phyloP scores from a whole-genome alignment of 2,113 vertebrate species.

The Taxidea taxus region DNA sequence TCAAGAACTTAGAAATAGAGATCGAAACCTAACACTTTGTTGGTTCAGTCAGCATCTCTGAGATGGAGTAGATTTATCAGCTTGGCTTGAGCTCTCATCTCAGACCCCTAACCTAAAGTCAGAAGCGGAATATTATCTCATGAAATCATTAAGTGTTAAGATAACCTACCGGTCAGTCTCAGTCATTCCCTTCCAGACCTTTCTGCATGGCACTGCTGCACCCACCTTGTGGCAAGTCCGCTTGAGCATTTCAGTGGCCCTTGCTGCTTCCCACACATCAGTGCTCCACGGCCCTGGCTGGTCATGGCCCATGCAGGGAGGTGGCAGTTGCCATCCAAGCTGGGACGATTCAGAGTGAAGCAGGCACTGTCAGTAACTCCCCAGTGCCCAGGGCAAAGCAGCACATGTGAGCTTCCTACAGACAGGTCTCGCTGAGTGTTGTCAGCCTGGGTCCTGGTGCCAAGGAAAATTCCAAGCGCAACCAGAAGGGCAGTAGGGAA shows the following conservation, averaged over 20 bases:
- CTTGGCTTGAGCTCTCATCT: background rate
- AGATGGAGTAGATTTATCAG: background rate
- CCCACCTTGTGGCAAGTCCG: background rate
- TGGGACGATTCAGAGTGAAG: background rate
- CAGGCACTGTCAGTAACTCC: fast-evolving
- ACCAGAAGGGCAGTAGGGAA: background rate
- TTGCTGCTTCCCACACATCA: fast-evolving
- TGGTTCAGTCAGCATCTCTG: background rate
- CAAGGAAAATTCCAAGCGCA: background rate
- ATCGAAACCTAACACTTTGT: background rate
- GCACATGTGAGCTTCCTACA: fast-evolving
- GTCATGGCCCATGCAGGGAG: background rate
- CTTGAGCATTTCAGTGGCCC: fast-evolving
- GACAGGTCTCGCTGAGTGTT: background rate
- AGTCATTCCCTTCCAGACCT: background rate
- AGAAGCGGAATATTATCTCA: background rate
- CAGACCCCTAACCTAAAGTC: background rate
- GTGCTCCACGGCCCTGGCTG: fast-evolving
- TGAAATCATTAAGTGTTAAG: background rate
- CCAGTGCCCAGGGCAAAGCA: fast-evolving
- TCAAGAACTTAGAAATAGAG: background rate
- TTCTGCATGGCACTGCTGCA: fast-evolving
- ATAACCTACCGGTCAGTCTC: no score
- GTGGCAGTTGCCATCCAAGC: fast-evolving
- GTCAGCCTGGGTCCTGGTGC: background rate